Conservation (phyloP, 2,888 invertebrate species). For the Zeuzera pyrina region DNA sequence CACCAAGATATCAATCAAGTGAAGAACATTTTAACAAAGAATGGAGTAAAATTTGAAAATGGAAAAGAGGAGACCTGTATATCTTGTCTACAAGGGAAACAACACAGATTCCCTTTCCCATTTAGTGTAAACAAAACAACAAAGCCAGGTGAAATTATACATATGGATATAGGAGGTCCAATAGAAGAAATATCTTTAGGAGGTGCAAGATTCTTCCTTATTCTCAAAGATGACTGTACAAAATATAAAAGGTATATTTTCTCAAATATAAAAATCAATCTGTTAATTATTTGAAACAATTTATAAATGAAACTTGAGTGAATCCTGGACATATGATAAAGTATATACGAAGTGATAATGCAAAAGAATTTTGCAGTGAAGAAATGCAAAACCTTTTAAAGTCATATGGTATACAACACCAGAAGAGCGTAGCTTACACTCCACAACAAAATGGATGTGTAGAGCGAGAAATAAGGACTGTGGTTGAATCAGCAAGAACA, state of each 20-base stretch:
- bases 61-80: not conserved
- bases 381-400: not conserved
- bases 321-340: not conserved
- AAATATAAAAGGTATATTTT: no score
- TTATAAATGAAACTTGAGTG: not conserved
- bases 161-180: constrained; percentile 5
- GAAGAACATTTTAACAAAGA: constrained; percentile 1
- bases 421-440: not conserved
- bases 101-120: not conserved
- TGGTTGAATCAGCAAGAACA: not conserved
- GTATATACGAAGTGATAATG: not conserved
- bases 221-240: constrained; percentile 7
- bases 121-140: not conserved
- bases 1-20: constrained; percentile 5
- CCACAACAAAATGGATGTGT: not conserved
- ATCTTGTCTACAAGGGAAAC: not conserved
- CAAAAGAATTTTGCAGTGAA: not conserved
- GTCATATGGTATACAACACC: not conserved
- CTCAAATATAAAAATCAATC: not conserved
- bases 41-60: not conserved
- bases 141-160: constrained; percentile 5
- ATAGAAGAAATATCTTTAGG: constrained; percentile 4
- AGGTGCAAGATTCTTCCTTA: constrained; percentile 3
- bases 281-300: not conserved
- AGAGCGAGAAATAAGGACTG: not conserved